Evolutionary conservation across 2,888 invertebrate species (phyloP).

Genomic region (Sminthurides aquaticus): DNA sequence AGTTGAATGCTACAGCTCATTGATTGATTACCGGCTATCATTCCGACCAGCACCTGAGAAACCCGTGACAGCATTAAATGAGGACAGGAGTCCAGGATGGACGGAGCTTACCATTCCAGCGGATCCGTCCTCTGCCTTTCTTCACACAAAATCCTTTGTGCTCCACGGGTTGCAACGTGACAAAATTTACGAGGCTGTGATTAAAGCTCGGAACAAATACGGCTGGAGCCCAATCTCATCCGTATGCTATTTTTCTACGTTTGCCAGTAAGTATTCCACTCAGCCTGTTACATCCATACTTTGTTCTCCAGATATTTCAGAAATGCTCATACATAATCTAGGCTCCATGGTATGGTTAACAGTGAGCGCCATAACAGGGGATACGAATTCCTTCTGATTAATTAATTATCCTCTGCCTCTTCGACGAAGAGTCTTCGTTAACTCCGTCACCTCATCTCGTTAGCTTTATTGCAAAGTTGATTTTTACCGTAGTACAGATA

Average conservation of each 20-base stretch:
- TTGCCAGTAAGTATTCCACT: conserved; percentile 39
- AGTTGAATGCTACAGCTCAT: conserved; percentile 71
- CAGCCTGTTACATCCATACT: no score
- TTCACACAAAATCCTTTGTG: conserved; percentile 68
- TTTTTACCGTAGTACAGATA: no score
- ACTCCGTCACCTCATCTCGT: no score
- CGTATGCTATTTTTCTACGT: conserved; percentile 65
- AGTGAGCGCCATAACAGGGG: no score
- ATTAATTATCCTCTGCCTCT: no score
- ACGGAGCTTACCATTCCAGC: conserved; percentile 63
- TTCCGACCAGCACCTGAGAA: conserved; percentile 44
- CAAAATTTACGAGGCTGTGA: conserved; percentile 67
- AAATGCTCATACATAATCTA: no score
- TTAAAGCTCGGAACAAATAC: conserved; percentile 71
- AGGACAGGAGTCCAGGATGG: conserved; percentile 51
- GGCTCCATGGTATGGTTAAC: no score
- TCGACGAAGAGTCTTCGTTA: no score
- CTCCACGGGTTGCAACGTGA: conserved; percentile 65
- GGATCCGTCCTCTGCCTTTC: conserved; percentile 56
- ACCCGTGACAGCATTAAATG: conserved; percentile 25
- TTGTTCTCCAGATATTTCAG: no score
- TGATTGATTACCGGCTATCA: conserved; percentile 61
- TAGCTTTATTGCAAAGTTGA: no score
- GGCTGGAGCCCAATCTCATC: conserved; percentile 78
- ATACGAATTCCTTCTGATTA: no score